phyloP scores from a whole-genome alignment of 1,140 invertebrate species.

The Oppia nitens region DNA sequence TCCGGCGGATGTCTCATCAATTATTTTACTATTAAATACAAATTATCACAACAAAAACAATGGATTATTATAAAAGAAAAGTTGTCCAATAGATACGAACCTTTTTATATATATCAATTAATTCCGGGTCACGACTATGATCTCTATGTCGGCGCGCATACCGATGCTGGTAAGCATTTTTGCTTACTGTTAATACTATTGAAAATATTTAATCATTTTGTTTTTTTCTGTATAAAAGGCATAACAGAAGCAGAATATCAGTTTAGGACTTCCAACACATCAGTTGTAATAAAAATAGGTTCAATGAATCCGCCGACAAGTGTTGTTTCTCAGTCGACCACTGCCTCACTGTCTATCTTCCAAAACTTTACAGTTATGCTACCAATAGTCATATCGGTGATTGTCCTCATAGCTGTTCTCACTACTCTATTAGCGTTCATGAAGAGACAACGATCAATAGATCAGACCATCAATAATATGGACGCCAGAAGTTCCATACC shows the following conservation, averaged over 20 bases:
- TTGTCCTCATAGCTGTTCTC: conserved; percentile 15
- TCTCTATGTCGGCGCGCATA: conserved; percentile 20
- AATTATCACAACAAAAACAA: conserved; percentile 31
- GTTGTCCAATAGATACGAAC: background rate
- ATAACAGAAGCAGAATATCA: conserved; percentile 10
- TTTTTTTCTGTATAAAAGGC: background rate
- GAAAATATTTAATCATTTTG: background rate
- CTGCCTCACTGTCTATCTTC: background rate
- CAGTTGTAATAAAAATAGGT: conserved; percentile 5
- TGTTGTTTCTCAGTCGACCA: background rate
- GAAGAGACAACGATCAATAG: background rate
- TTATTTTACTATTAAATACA: conserved; percentile 87
- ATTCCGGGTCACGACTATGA: conserved; percentile 19
- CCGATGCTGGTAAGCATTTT: conserved; percentile 19
- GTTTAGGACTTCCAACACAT: conserved; percentile 12
- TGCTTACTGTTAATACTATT: background rate
- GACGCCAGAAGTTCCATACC: background rate
- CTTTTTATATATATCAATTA: conserved; percentile 12
- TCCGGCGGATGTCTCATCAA: conserved; percentile 88
- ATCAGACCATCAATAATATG: background rate
- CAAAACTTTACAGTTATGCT: conserved; percentile 19
- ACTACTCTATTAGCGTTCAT: conserved; percentile 10
- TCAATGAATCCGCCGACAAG: background rate
- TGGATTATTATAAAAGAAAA: background rate
- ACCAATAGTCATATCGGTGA: conserved; percentile 19